These are phyloP conservation scores for Phymanthus crucifer DNA, from an alignment of 92 coral and sea anemone genomes.

Conservation along the genomic window DNA sequence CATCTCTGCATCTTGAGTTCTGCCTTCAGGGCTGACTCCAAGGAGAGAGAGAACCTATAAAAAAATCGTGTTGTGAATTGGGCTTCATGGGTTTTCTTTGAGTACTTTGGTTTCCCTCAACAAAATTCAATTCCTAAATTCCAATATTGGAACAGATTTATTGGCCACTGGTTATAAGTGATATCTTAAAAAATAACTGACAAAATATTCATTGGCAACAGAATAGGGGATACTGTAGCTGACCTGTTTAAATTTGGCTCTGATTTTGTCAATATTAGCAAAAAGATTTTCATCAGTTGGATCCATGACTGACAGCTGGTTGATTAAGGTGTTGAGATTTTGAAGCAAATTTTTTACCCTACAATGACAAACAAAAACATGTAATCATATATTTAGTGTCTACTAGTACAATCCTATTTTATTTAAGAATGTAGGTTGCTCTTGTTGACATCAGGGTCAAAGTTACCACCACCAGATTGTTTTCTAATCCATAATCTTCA, in stretches of 20 bases:
- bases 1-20: neutral
- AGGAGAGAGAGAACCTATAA: constrained; percentile 65
- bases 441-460: too few relatives aligned
- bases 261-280: constrained; percentile 57
- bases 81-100: too few relatives aligned
- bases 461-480: too few relatives aligned
- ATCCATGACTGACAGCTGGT: constrained; percentile 50
- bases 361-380: neutral
- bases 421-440: too few relatives aligned
- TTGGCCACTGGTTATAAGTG: too few relatives aligned
- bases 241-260: constrained; percentile 92
- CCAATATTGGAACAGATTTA: too few relatives aligned
- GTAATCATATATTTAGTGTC: neutral
- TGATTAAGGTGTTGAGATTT: constrained; percentile 49
- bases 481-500: neutral
- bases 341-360: constrained; percentile 57
- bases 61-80: too few relatives aligned
- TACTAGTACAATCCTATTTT: too few relatives aligned
- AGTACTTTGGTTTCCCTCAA: too few relatives aligned
- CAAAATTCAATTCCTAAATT: too few relatives aligned
- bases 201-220: neutral
- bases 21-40: constrained; percentile 51
- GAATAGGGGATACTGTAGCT: too few relatives aligned
- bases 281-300: constrained; percentile 63
- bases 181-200: neutral